Evolutionary conservation across 2,888 invertebrate genomes (phyloP).

Genomic region (Pachydiplax longipennis): DNA sequence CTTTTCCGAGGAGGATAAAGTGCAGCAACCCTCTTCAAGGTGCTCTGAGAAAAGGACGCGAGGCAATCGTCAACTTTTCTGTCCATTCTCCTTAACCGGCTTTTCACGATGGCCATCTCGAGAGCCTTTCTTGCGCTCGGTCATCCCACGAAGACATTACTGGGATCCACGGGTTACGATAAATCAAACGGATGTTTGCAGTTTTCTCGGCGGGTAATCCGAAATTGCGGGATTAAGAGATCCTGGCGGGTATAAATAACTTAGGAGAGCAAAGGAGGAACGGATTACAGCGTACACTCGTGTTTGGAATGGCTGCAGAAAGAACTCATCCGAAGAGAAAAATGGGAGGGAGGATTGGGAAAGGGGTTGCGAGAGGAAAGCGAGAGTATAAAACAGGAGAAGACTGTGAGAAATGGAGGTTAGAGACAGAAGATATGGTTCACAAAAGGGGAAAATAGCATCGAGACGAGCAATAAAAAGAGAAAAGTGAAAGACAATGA

Average conservation of each 20-base stretch:
- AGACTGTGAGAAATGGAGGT: neutral
- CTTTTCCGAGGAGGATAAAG: too few relatives aligned
- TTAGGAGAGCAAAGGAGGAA: neutral
- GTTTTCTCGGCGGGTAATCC: neutral
- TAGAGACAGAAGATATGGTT: neutral
- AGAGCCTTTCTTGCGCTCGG: neutral
- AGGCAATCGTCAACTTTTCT: too few relatives aligned
- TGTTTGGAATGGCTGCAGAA: neutral
- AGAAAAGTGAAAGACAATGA: too few relatives aligned
- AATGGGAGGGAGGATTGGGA: neutral
- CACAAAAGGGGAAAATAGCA: too few relatives aligned
- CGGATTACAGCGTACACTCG: neutral
- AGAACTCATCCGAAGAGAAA: neutral
- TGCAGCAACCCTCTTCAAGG: neutral
- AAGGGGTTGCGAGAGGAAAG: neutral
- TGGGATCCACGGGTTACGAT: neutral
- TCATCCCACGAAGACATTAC: neutral
- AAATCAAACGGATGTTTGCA: neutral
- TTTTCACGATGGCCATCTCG: too few relatives aligned
- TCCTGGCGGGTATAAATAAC: neutral
- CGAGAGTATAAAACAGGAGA: neutral
- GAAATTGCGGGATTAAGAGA: neutral
- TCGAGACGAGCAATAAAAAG: too few relatives aligned
- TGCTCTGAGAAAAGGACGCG: too few relatives aligned
- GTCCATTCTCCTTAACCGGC: too few relatives aligned